A percentile compares a stretch with the other conserved stretches of the same genome.
Evolutionary conservation across 2,113 vertebrate species (phyloP).

Genomic region (Cygnus atratus): DNA sequence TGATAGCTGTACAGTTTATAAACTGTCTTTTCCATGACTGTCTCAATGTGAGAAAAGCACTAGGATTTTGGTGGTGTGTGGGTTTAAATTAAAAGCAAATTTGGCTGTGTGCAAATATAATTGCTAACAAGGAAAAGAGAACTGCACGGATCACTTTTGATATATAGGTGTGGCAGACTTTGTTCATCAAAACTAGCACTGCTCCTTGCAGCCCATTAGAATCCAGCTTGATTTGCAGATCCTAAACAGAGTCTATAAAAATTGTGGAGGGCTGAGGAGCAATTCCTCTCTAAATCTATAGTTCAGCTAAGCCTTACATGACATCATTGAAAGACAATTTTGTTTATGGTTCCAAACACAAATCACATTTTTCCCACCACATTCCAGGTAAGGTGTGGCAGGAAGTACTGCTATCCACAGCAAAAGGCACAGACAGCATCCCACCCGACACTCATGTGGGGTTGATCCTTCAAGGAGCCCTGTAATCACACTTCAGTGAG

Average conservation of each 20-base stretch:
- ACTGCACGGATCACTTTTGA: not conserved
- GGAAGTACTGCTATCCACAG: not conserved
- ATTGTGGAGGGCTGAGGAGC: not conserved
- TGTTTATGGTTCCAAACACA: not conserved
- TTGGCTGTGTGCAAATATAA: not conserved
- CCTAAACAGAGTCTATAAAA: not conserved
- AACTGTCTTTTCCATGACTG: not conserved
- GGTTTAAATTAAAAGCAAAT: slow-evolving; percentile 1
- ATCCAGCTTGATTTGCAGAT: not conserved
- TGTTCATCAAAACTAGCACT: not conserved
- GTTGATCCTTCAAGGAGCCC: not conserved
- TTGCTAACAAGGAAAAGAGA: not conserved
- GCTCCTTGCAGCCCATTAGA: not conserved
- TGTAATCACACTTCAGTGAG: not conserved
- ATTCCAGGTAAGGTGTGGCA: not conserved
- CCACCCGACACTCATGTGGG: not conserved
- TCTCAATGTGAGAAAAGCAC: not conserved
- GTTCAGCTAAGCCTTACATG: not conserved
- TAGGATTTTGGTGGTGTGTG: not conserved
- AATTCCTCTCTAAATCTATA: not conserved
- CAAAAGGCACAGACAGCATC: not conserved
- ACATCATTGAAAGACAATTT: not conserved
- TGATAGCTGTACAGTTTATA: not conserved
- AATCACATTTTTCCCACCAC: not conserved
- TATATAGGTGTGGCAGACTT: not conserved